Evolutionary conservation across 2,113 vertebrate species (phyloP), one percentile per base, ranked within the genome.

Genomic region (Scomber scombrus): DNA sequence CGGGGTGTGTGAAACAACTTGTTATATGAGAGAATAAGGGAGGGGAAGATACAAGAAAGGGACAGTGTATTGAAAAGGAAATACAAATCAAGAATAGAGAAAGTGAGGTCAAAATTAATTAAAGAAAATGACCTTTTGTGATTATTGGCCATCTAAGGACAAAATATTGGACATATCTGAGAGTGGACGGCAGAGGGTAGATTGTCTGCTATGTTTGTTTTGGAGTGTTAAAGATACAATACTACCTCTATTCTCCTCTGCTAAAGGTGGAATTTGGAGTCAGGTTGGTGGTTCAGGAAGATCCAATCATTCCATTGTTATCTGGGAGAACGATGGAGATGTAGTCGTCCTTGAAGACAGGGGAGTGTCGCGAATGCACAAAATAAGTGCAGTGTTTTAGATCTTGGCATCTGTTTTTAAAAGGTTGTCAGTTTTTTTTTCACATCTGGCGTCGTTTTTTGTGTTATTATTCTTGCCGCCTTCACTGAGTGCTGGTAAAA

Each of bases 231-330:
- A 63, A 50, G 46, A 69, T 85, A 92, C 86, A 91, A 89, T 88
- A 64, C 63, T 4, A 1, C 84, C 75, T 87, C 65, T 93, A 75
- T 90, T 87, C 69, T 78, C 61, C 82, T 65, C 57, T 50, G 40
- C 50, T 58, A 18, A 31, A 72, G 73, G 75, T 88, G 87, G 83
- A 84, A 91, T 94, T 91, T 76, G 63, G 74, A 82, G 72, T 85
- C 64, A 68, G 18, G 80, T 84, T 81, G 67, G 82, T 88, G 55
- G 75, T 75, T 82, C 80, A 82, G 90, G 85, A 93, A 89, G 87
- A 84, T 91, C 89, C 80, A 29, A 73, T 92, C 85, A 89, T 93
- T 93, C 83, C 88, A 72, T 84, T 81, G 74, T 83, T 91, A 85
- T 92, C 89, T 87, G 56, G 80, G 65, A 80, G 58, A 88, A 81